A percentile compares a stretch with the other conserved stretches of the same genome.
These are phyloP conservation scores for Brachionichthys hirsutus DNA, from an alignment of 2,113 vertebrate genomes.

Conservation along the genomic window DNA sequence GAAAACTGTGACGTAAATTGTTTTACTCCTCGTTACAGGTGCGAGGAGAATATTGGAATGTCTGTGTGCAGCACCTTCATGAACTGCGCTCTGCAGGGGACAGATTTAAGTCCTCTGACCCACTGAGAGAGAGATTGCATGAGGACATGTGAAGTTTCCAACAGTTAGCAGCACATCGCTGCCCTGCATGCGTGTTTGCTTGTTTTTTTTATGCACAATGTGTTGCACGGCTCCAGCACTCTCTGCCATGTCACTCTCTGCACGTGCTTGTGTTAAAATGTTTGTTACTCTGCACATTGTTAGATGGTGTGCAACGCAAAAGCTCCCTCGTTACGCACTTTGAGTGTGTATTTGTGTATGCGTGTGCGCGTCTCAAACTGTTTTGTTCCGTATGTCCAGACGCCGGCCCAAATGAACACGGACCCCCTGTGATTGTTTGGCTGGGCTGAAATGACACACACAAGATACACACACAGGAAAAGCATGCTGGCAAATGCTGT, in stretches of 20 bases:
- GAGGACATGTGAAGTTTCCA: conserved; percentile 66
- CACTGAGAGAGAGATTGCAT: conserved; percentile 73
- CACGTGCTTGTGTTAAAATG: conserved; percentile 42
- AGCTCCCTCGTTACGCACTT: conserved; percentile 50
- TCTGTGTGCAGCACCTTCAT: conserved; percentile 44
- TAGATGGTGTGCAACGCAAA: conserved; percentile 50
- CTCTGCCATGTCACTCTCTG: conserved; percentile 35
- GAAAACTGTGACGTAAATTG: conserved; percentile 5
- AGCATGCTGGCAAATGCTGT: conserved; percentile 41
- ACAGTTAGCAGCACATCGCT: conserved; percentile 51
- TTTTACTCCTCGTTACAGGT: conserved; percentile 11
- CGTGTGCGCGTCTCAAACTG: conserved; percentile 57
- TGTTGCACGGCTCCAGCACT: conserved; percentile 10
- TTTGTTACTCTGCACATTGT: conserved; percentile 46
- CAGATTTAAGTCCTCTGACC: conserved; percentile 64
- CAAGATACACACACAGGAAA: conserved; percentile 36
- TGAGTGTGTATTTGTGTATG: conserved; percentile 20
- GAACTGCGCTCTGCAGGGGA: conserved; percentile 59
- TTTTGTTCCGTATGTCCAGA: conserved; percentile 73
- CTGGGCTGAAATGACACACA: conserved; percentile 65
- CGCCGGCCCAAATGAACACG: conserved; percentile 72
- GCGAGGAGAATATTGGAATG: conserved; percentile 28
- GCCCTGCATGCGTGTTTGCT: conserved; percentile 38
- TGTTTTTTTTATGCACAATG: conserved; percentile 36
- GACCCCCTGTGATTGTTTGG: conserved; percentile 73